Conservation (phyloP, 1,140 invertebrate species). For the Harlomillsia oculata region DNA sequence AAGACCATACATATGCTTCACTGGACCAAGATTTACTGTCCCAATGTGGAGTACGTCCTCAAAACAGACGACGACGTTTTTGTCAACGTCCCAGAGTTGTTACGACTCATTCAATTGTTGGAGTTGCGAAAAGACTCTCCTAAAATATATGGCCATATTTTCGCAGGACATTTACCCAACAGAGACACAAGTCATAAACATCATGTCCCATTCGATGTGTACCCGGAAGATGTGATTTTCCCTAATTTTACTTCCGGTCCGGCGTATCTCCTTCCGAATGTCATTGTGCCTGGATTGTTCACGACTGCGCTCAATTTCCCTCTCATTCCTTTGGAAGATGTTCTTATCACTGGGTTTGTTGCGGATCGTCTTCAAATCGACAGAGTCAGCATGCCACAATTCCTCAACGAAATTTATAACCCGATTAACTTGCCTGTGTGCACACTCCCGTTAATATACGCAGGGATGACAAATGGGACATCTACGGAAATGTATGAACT, state of each 20-base stretch:
- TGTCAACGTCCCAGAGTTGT: constrained; percentile 26
- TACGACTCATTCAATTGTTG: constrained; percentile 9
- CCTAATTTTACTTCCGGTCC: constrained; percentile 19
- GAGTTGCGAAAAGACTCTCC: not conserved
- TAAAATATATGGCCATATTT: constrained; percentile 19
- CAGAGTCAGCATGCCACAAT: constrained; percentile 3
- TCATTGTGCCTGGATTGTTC: not conserved
- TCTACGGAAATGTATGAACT: constrained; percentile 12
- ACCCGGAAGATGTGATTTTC: constrained; percentile 8
- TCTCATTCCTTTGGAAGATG: constrained; percentile 15
- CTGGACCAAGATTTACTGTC: constrained; percentile 38
- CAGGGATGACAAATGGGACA: constrained; percentile 22
- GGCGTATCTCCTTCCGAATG: constrained; percentile 6
- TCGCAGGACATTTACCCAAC: constrained; percentile 14
- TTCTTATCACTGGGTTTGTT: constrained; percentile 15
- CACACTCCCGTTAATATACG: not conserved
- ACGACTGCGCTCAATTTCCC: constrained; percentile 12
- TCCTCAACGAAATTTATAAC: constrained; percentile 13
- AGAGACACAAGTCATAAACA: constrained; percentile 7
- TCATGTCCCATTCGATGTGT: constrained; percentile 4
- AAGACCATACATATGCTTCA: constrained; percentile 39
- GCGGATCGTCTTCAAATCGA: constrained; percentile 2
- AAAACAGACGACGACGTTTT: constrained; percentile 41
- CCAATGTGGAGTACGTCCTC: constrained; percentile 36
- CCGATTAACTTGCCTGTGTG: constrained; percentile 6